Percentiles rank a stretch among this genome's conserved stretches.
Evolutionary conservation across 2,113 vertebrate genomes (phyloP).

Genomic region (Jacana jacana): DNA sequence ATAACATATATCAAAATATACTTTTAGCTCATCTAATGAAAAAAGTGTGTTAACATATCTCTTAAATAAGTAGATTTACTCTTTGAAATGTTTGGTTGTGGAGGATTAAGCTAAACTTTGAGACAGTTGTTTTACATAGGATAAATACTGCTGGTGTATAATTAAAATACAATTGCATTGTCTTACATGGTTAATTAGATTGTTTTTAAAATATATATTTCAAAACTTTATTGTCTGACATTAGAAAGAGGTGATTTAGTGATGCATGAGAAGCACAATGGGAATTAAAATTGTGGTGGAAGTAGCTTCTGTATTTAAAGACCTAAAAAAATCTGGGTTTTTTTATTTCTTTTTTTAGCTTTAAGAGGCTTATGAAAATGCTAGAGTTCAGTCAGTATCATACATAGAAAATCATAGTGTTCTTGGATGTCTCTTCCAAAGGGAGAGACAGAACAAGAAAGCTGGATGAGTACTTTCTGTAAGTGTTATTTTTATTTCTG

Average conservation of each 20-base stretch:
- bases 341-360: not conserved
- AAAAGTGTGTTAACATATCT: not conserved
- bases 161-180: not conserved
- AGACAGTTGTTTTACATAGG: not conserved
- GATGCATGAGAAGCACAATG: not conserved
- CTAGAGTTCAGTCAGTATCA: not conserved
- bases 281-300: not conserved
- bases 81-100: not conserved
- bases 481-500: not conserved
- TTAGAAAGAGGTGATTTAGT: not conserved
- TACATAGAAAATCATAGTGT: not conserved
- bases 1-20: not conserved
- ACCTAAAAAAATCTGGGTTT: not conserved
- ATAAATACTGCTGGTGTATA: not conserved
- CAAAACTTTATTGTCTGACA: not conserved
- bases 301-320: not conserved
- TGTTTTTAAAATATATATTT: not conserved
- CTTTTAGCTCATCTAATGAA: not conserved
- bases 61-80: not conserved
- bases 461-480: not conserved
- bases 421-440: not conserved
- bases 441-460: not conserved
- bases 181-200: not conserved
- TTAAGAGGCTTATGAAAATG: not conserved
- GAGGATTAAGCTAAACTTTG: not conserved